Conservation (phyloP, 2,888 invertebrate species). For the Apamea sordens region DNA sequence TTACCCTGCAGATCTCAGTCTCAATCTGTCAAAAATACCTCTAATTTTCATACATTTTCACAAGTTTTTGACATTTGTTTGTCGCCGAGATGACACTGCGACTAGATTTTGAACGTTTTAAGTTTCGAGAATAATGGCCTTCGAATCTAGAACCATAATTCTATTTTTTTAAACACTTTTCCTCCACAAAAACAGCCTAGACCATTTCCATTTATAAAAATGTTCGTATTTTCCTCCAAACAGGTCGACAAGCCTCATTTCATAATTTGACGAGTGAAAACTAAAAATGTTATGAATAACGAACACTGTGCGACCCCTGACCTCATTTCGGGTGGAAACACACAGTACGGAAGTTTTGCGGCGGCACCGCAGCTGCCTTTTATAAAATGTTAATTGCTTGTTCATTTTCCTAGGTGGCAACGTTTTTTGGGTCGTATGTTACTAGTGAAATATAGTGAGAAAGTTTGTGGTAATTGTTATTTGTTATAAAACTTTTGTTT, state of each 20-base stretch:
- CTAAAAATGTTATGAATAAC: conserved; percentile 73
- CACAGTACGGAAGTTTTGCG: conserved; percentile 50
- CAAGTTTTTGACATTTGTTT: too few species aligned
- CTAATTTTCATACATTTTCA: too few species aligned
- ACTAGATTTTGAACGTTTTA: too few species aligned
- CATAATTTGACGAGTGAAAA: conserved; percentile 73
- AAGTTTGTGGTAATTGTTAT: conserved; percentile 42
- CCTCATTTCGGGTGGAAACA: conserved; percentile 68
- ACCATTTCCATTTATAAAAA: conserved; percentile 32
- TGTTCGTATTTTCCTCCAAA: conserved; percentile 51
- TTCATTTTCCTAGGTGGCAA: conserved; percentile 34
- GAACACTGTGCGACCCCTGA: conserved; percentile 68
- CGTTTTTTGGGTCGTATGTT: conserved; percentile 26
- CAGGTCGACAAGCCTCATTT: conserved; percentile 65
- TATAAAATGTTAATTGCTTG: conserved; percentile 61
- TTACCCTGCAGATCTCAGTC: too few species aligned
- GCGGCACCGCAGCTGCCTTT: conserved; percentile 40
- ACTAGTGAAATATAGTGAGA: conserved; percentile 27
- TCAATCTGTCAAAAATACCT: too few species aligned
- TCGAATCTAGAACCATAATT: neutral
- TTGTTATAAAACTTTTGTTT: conserved; percentile 26
- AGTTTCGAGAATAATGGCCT: too few species aligned
- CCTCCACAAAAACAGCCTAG: neutral
- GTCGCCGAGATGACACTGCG: too few species aligned
- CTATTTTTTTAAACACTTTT: neutral